A percentile compares a stretch with the other conserved stretches of the same genome.
Evolutionary conservation across 2,113 vertebrate genomes (phyloP).

Genomic region (Periophthalmus modestus): DNA sequence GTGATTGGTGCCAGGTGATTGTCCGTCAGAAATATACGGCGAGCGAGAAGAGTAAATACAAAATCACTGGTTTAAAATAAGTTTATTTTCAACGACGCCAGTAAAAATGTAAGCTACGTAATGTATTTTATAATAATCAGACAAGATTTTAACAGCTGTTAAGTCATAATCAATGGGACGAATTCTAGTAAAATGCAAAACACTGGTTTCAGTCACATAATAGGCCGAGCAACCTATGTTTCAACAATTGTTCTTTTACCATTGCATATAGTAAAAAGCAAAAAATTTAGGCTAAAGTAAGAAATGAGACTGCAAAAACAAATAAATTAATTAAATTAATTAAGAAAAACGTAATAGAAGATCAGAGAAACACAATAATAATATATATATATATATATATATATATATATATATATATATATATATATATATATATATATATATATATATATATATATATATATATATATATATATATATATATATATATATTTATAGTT

Average conservation of each 20-base stretch:
- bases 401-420: no score
- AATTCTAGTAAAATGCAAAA: not conserved
- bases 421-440: no score
- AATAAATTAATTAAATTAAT: not conserved
- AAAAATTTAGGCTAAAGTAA: not conserved
- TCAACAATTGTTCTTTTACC: not conserved
- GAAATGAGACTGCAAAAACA: not conserved
- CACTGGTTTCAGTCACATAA: not conserved
- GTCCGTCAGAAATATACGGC: conserved; percentile 51
- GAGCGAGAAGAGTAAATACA: conserved; percentile 40
- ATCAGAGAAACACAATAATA: no score
- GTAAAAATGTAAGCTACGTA: conserved; percentile 24
- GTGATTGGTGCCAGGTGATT: conserved; percentile 57
- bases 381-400: no score
- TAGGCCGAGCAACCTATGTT: no score
- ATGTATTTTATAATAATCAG: not conserved
- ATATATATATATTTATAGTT: no score
- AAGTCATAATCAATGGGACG: conserved; percentile 4
- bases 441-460: no score
- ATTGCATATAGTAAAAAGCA: not conserved
- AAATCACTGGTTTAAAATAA: not conserved
- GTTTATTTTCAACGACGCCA: conserved; percentile 11
- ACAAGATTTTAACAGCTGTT: not conserved
- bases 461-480: no score
- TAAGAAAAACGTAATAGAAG: not conserved